Conservation (phyloP, 1,140 invertebrate species). For the Neodiprion fabricii region DNA sequence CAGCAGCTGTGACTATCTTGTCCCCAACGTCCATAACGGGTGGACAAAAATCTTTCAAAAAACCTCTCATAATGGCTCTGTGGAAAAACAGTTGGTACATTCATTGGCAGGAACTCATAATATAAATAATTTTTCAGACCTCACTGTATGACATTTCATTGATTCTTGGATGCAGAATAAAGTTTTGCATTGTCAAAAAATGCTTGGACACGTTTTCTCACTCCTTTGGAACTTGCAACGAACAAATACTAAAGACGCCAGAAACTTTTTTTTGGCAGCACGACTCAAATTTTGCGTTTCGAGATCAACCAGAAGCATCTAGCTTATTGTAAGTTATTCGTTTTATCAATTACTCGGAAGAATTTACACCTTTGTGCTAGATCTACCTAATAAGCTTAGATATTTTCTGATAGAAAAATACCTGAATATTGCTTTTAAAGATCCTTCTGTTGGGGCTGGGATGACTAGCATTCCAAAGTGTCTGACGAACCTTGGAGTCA, state of each 20-base stretch:
- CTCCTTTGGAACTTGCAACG: no score
- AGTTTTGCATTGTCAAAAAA: neutral
- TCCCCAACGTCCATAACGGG: slow-evolving; percentile 75
- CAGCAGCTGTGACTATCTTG: slow-evolving; percentile 77
- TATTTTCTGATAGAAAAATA: slow-evolving; percentile 43
- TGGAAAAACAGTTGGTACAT: slow-evolving; percentile 13
- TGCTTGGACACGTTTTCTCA: no score
- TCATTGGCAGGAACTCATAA: neutral
- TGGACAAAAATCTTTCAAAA: slow-evolving; percentile 77
- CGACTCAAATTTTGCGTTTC: no score
- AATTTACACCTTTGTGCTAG: neutral
- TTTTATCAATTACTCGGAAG: neutral
- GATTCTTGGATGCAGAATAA: neutral
- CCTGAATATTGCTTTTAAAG: slow-evolving; percentile 82
- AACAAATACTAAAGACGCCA: no score
- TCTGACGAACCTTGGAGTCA: slow-evolving; percentile 83
- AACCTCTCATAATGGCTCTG: slow-evolving; percentile 74
- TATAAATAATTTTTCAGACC: no score
- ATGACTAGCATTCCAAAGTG: slow-evolving; percentile 84
- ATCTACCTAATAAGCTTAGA: neutral
- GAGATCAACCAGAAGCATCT: neutral
- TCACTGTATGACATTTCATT: no score
- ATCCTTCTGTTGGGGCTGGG: slow-evolving; percentile 75
- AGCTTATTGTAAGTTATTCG: neutral
- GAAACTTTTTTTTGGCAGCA: no score